Base-by-base conservation (phyloP, 2,888 invertebrate genomes). In the Volucella inanis region DNA sequence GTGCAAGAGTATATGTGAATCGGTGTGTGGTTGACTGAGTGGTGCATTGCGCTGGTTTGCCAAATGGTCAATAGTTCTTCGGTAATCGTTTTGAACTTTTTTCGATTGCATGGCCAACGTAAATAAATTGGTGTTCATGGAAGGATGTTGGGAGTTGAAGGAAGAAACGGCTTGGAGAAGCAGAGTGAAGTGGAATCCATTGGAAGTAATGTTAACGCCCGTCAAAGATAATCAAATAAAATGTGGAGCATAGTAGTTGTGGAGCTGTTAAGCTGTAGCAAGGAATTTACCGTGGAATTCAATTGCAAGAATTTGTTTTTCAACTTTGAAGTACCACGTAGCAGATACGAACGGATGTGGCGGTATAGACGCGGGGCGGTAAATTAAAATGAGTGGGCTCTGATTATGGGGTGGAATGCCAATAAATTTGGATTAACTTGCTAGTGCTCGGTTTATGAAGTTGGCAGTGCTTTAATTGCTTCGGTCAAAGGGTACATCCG, bases 21-120 rank as follows among this genome's bases (percentile, higher is more conserved):
- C 2, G 12, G 14, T 14, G 45, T 45, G 2, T 47, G n/a, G 31
- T 22, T 62, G 38, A 11, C 6, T 61, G 18, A 43, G 18, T 61
- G 15, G 8, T 38, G 39, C 14, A 39, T 57, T 52, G 39, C 54
- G 55, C 54, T 14, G 18, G 57, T 47, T 12, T 22, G 15, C 31
- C 67, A 64, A 74, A 83, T 79, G 12, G 70, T 75, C 80, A 80
- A 70, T 14, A 84, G 84, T 84, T 84, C 80, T 80, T 59, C 75
- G 65, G 80, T 80, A 84, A 84, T 84, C 75, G 84, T 57, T 80
- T 84, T 71, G 84, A 84, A 84, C 80, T 84, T 79, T 84, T 70
- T 54, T 15, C 80, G 43, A 65, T 54, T 47, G 68, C 54, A 84
- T 18, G 83, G 61, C 55, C 52, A 43, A 50, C 31, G 68, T n/a